These are phyloP conservation scores for Musca vetustissima DNA, from an alignment of 1,140 invertebrate genomes.

Conservation along the genomic window DNA sequence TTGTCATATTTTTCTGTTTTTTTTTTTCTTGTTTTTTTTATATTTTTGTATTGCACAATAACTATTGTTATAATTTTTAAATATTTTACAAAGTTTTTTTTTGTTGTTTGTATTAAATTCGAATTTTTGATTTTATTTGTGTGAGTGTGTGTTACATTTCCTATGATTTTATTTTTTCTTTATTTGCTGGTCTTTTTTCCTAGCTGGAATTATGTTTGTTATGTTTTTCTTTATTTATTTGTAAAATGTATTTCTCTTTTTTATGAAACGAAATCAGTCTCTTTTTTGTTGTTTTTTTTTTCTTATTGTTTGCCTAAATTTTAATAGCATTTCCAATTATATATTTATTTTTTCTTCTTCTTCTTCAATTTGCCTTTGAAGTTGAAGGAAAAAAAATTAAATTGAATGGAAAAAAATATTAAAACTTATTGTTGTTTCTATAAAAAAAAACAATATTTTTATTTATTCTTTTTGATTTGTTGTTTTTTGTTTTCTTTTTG, in stretches of 20 bases:
- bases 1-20: background rate
- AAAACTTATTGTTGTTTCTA: no score
- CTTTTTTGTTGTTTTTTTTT: slow-evolving; percentile 37
- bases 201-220: slow-evolving; percentile 1
- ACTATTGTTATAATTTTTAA: slow-evolving; percentile 17
- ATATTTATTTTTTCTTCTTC: no score
- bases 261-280: slow-evolving; percentile 54
- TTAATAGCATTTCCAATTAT: no score
- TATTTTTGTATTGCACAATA: slow-evolving; percentile 11
- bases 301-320: background rate
- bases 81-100: slow-evolving; percentile 29
- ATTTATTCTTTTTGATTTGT: slow-evolving; percentile 9
- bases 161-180: background rate
- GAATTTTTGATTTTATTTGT: slow-evolving; percentile 49
- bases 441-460: no score
- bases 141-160: no score
- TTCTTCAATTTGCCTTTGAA: no score
- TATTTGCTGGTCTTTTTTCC: background rate
- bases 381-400: no score
- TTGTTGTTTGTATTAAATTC: slow-evolving; percentile 44
- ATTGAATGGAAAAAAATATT: no score
- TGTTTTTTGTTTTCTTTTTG: slow-evolving; percentile 9
- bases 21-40: background rate
- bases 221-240: slow-evolving; percentile 26
- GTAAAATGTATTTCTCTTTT: slow-evolving; percentile 18